These are phyloP conservation scores for Neopipo cinnamomea DNA, from an alignment of 2,113 vertebrate species.

Conservation along the genomic window DNA sequence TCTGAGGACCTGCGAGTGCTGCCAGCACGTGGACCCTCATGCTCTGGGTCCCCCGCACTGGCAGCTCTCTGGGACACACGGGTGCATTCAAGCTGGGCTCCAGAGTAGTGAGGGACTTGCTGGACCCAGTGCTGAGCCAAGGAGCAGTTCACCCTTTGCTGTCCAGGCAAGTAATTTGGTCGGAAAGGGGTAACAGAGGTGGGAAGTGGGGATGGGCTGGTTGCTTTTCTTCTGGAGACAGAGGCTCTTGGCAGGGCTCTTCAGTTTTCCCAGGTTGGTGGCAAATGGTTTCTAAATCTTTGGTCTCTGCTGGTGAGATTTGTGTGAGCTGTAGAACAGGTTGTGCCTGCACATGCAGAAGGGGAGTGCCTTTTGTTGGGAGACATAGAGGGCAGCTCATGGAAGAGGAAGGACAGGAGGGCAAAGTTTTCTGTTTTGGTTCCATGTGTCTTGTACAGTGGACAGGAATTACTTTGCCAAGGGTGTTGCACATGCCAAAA, in stretches of 20 bases:
- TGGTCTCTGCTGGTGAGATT: neutral
- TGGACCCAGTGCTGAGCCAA: accelerated
- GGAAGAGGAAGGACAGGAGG: neutral
- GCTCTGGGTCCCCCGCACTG: accelerated
- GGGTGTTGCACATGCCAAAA: neutral
- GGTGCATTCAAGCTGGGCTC: neutral
- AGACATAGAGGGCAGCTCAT: neutral
- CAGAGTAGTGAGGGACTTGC: neutral
- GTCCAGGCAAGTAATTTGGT: neutral
- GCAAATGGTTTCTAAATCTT: neutral
- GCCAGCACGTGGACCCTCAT: accelerated
- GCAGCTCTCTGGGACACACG: neutral
- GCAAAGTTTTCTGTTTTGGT: neutral
- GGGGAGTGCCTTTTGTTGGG: neutral
- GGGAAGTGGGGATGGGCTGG: neutral
- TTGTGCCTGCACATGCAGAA: neutral
- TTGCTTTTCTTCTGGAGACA: neutral
- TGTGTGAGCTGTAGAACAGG: neutral
- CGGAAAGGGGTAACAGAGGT: neutral
- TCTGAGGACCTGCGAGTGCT: neutral
- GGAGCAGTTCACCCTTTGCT: neutral
- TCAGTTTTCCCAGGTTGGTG: neutral
- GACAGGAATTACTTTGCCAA: neutral
- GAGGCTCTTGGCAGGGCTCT: neutral
- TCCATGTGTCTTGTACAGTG: neutral